Percentiles rank a stretch among this genome's conserved stretches.
Evolutionary conservation across 2,113 vertebrate species (phyloP).

Genomic region (Terrapene triunguis): DNA sequence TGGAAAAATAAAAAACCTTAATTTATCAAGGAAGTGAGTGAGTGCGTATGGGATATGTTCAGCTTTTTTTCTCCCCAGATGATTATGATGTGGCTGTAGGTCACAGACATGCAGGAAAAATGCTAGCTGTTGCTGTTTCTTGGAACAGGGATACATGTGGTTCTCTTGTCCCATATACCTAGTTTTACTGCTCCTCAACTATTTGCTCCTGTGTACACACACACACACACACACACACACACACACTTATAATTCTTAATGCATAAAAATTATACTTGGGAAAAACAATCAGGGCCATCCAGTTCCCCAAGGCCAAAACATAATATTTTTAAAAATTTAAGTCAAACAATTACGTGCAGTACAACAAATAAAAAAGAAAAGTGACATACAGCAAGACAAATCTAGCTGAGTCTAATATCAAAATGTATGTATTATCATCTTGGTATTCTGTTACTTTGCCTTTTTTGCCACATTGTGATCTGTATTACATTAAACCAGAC

Average conservation of each 20-base stretch:
- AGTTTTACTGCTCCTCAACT: neutral
- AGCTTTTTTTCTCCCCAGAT: neutral
- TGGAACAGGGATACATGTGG: neutral
- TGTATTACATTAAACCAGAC: neutral
- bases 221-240: no score
- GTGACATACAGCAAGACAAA: neutral
- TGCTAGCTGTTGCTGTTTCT: neutral
- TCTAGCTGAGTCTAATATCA: neutral
- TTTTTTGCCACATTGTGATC: neutral
- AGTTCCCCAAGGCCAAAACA: neutral
- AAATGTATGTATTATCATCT: neutral
- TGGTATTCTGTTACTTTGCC: neutral
- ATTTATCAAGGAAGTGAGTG: neutral
- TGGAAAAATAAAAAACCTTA: neutral
- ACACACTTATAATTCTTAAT: fast-evolving
- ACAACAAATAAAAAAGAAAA: neutral
- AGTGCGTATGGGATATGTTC: neutral
- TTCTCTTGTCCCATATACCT: fast-evolving
- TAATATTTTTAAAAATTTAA: slow-evolving; percentile 10
- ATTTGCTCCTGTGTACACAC: neutral
- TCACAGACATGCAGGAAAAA: neutral
- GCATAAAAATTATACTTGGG: neutral
- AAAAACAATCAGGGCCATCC: neutral
- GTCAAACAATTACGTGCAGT: neutral
- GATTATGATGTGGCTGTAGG: neutral